phyloP scores from a whole-genome alignment of 2,888 invertebrate genomes.

The Eubasilissa splendida region DNA sequence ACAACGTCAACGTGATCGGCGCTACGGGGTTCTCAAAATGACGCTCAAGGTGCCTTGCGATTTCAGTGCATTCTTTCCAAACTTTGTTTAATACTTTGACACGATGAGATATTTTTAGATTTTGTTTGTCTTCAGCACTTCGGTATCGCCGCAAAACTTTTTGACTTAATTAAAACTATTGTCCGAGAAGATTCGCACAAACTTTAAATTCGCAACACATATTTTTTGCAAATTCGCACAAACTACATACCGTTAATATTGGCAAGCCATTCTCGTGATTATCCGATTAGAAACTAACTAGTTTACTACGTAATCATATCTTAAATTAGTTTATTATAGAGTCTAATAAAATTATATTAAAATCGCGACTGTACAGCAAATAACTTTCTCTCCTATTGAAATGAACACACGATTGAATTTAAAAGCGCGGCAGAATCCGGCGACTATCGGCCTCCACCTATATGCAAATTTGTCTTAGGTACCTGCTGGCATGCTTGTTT shows the following conservation, averaged over 20 bases:
- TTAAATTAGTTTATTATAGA: slow-evolving; percentile 3
- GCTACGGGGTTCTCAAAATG: slow-evolving; percentile 84
- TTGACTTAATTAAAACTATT: slow-evolving; percentile 21
- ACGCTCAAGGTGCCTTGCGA: slow-evolving; percentile 84
- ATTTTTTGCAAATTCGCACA: slow-evolving; percentile 46
- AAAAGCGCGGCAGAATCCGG: slow-evolving; percentile 52
- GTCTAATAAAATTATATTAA: slow-evolving; percentile 17
- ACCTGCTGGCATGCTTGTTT: slow-evolving; percentile 53
- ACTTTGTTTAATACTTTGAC: slow-evolving; percentile 51
- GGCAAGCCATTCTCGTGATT: slow-evolving; percentile 38
- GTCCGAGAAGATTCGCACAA: slow-evolving; percentile 33
- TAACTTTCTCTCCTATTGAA: slow-evolving; percentile 30
- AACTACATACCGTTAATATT: slow-evolving; percentile 51
- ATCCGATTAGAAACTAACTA: slow-evolving; percentile 53
- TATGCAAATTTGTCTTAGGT: slow-evolving; percentile 56
- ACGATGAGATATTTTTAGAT: slow-evolving; percentile 53
- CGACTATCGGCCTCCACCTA: slow-evolving; percentile 49
- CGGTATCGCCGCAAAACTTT: slow-evolving; percentile 37
- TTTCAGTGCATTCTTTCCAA: slow-evolving; percentile 70
- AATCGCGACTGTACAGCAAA: slow-evolving; percentile 27
- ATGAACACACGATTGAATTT: slow-evolving; percentile 36
- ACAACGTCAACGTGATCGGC: slow-evolving; percentile 78
- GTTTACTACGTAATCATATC: slow-evolving; percentile 31
- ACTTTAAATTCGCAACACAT: slow-evolving; percentile 40
- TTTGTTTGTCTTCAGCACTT: slow-evolving; percentile 48